phyloP scores from a whole-genome alignment of 1,140 invertebrate genomes.

The Penaeus chinensis region DNA sequence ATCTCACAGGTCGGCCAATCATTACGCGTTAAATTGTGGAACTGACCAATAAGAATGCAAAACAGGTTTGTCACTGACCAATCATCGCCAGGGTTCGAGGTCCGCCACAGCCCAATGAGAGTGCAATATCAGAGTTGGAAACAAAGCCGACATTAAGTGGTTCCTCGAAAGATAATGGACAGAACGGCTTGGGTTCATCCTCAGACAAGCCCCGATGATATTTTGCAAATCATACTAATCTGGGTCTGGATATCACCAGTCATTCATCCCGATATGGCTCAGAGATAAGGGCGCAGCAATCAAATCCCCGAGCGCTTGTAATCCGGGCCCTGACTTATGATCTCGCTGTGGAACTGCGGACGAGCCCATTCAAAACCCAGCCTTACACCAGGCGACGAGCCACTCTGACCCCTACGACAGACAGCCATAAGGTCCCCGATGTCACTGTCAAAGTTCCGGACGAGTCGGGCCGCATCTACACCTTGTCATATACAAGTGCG shows the following conservation, averaged over 20 bases:
- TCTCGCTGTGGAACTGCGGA: conserved; percentile 54
- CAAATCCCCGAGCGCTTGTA: conserved; percentile 54
- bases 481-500: conserved; percentile 13
- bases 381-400: conserved; percentile 27
- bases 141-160: conserved; percentile 62
- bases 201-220: conserved; percentile 54
- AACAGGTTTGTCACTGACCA: conserved; percentile 58
- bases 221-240: conserved; percentile 64
- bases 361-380: conserved; percentile 44
- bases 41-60: conserved; percentile 57
- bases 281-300: conserved; percentile 60
- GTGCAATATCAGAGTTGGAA: conserved; percentile 59
- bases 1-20: conserved; percentile 45
- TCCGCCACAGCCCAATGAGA: conserved; percentile 58
- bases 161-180: conserved; percentile 59
- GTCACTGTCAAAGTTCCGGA: not conserved
- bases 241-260: conserved; percentile 59
- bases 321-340: conserved; percentile 53
- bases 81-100: conserved; percentile 43
- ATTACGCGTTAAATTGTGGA: conserved; percentile 49
- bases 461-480: conserved; percentile 31
- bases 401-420: conserved; percentile 17
- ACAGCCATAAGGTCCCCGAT: conserved; percentile 32
- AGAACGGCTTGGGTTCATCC: conserved; percentile 53
- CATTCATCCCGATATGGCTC: conserved; percentile 61